These are phyloP conservation scores for Aspidoscelis tigris DNA, from an alignment of 2,113 vertebrate species.

Conservation along the genomic window DNA sequence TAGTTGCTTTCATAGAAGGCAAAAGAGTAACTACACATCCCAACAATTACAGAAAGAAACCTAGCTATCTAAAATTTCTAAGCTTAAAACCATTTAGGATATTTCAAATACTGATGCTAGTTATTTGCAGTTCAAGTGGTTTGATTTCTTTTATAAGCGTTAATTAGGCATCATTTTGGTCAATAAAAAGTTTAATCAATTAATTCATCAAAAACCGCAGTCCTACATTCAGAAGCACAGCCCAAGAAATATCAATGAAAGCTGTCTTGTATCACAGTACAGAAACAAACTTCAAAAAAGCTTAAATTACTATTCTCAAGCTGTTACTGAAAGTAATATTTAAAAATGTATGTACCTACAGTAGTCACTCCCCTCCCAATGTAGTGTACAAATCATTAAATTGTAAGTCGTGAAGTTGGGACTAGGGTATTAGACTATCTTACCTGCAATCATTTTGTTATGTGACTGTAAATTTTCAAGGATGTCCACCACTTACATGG, in stretches of 20 bases:
- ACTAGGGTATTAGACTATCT: not conserved
- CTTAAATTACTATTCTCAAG: conserved; percentile 43
- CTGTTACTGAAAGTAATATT: not conserved
- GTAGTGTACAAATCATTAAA: not conserved
- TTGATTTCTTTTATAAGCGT: not conserved
- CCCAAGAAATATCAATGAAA: conserved; percentile 12
- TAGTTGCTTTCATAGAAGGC: not conserved
- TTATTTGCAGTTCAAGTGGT: not conserved
- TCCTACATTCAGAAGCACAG: conserved; percentile 5
- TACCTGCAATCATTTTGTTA: not conserved
- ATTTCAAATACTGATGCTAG: not conserved
- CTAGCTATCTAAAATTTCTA: not conserved
- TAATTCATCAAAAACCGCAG: not conserved
- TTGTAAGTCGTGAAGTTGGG: not conserved
- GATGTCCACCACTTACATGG: not conserved
- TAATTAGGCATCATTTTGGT: not conserved
- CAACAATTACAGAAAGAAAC: not conserved
- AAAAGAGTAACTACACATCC: conserved; percentile 21
- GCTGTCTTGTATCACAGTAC: not conserved
- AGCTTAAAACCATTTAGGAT: not conserved
- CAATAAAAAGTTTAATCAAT: not conserved
- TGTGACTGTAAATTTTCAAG: not conserved
- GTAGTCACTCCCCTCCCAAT: not conserved
- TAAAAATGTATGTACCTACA: not conserved
- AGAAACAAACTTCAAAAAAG: conserved; percentile 32